Percentiles rank a stretch among this genome's conserved stretches.
Evolutionary conservation across 2,888 invertebrate species (phyloP).

Genomic region (Tanaodytes sp.): DNA sequence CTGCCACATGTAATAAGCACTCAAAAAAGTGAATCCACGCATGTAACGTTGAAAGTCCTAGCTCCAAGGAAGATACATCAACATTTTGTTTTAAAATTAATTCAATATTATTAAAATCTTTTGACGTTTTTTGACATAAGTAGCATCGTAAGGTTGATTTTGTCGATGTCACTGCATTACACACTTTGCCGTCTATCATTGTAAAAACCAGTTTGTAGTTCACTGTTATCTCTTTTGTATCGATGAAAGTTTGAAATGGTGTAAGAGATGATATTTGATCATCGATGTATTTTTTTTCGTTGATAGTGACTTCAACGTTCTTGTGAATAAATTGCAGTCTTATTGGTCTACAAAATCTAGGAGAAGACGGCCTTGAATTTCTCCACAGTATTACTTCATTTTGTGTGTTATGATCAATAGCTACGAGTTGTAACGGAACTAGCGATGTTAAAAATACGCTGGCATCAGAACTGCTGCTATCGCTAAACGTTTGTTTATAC

Average conservation of each 20-base stretch:
- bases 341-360: conserved; percentile 47
- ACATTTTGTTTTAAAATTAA: neutral
- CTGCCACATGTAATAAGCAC: neutral
- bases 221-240: conserved; percentile 20
- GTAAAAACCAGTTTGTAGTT: conserved; percentile 20
- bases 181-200: too few species aligned
- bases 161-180: too few species aligned
- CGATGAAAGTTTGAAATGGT: conserved; percentile 28
- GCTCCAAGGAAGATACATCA: neutral
- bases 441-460: conserved; percentile 38
- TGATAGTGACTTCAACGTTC: conserved; percentile 11
- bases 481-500: conserved; percentile 42
- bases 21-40: conserved; percentile 3
- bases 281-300: conserved; percentile 34
- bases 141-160: too few species aligned
- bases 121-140: neutral
- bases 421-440: conserved; percentile 30
- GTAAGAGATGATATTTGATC: conserved; percentile 39
- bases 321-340: conserved; percentile 46
- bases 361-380: conserved; percentile 46
- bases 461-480: conserved; percentile 11
- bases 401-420: conserved; percentile 2
- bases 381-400: conserved; percentile 37
- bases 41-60: neutral
- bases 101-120: conserved; percentile 6